A percentile compares a stretch with the other conserved stretches of the same genome.
phyloP scores from a whole-genome alignment of 2,113 vertebrate species.

The Vulpes ferrilata region DNA sequence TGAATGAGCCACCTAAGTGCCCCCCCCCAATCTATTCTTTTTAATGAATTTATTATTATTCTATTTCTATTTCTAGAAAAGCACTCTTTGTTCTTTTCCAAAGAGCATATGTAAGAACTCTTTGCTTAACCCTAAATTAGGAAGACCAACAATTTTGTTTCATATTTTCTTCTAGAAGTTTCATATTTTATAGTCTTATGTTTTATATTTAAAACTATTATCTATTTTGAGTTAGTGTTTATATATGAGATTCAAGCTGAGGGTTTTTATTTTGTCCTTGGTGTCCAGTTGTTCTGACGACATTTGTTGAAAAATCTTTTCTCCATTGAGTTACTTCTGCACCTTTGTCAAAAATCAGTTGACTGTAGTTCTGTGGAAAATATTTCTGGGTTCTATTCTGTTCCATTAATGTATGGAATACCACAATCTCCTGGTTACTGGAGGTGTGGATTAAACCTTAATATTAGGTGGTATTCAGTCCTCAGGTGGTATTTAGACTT shows the following conservation, averaged over 20 bases:
- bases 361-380: background rate
- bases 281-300: background rate
- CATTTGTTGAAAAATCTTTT: constrained; percentile 6
- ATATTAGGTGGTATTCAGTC: background rate
- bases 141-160: background rate
- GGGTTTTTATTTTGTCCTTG: background rate
- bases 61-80: background rate
- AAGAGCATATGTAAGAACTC: background rate
- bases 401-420: background rate
- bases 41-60: background rate
- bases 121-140: background rate
- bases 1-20: too few relatives aligned
- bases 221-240: background rate
- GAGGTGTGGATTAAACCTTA: background rate
- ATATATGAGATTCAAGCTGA: background rate
- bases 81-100: background rate
- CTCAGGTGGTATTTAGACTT: background rate
- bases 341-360: background rate
- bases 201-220: constrained; percentile 12
- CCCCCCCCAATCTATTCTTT: background rate
- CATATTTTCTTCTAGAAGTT: background rate
- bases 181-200: background rate
- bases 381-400: background rate
- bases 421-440: background rate
- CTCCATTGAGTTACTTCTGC: background rate